Base-by-base conservation (phyloP, 2,113 vertebrate species). In the Lonchura striata region DNA sequence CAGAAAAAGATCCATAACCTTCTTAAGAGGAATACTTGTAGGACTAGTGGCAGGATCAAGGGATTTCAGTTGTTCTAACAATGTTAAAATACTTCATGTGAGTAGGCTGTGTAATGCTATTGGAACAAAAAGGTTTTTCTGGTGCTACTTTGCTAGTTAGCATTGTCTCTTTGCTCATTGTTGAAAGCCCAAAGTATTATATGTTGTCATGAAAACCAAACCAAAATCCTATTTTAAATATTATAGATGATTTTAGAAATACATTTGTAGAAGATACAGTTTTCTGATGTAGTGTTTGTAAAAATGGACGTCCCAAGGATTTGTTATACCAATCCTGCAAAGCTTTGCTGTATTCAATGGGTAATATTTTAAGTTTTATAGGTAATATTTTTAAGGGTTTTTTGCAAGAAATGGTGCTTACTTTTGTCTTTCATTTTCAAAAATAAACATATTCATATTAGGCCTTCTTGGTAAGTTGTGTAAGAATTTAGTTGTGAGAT, bases 361-460 rank as follows among this genome's bases (percentile, higher is more conserved):
- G 1, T 50, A 78, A 18, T 41, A 31, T 39, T 64, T 80, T 3
- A 31, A 20, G 15, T 31, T 94, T 52, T 20, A 37, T 64, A 5
- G 7, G 4, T 70, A 54, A 17, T 46, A 24, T 28, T 65, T 72
- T 41, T 9, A 15, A 69, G 33, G 18, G 0, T 5, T 22, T 63
- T 63, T 41, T 54, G 23, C 25, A 75, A 49, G 17, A 84, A 69
- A 44, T 54, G 1, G 17, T 70, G 13, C 13, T 63, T 66, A 65
- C 3, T 70, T 72, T 39, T 69, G 15, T 56, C 33, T 69, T n/a
- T 74, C 6, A 23, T 44, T 75, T 56, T 4, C 41, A 33, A 50
- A 46, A 72, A 21, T 2, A 0, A 53, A 23, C 3, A 17, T 75
- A 5, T 66, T 77, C 1, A 0, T 57, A 23, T n/a, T 46, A 75